Conservation (phyloP, 2,113 vertebrate genomes). For the Thryonomys swinderianus region DNA sequence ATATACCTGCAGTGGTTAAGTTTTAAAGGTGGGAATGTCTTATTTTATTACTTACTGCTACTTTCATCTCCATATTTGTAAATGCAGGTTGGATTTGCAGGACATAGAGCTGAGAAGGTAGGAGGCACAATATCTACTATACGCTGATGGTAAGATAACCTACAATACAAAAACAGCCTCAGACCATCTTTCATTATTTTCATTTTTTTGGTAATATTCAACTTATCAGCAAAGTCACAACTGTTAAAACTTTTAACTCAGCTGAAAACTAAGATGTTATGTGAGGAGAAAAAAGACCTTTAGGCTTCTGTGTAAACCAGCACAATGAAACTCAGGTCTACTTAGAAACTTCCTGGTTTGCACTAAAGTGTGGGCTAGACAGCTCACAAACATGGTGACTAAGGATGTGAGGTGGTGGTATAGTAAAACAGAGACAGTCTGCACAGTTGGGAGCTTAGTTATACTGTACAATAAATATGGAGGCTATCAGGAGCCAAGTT, state of each 20-base stretch:
- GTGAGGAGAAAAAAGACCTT: not conserved
- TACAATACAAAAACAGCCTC: conserved; percentile 79
- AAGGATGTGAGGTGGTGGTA: not conserved
- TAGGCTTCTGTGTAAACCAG: not conserved
- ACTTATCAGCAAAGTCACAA: conserved; percentile 29
- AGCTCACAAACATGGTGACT: not conserved
- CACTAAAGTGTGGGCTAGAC: not conserved
- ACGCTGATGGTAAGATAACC: conserved; percentile 97
- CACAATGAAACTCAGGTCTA: not conserved
- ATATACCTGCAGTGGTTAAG: not conserved
- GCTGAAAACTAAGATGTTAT: not conserved
- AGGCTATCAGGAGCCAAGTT: not conserved
- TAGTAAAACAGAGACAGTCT: not conserved
- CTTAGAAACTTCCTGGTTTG: not conserved
- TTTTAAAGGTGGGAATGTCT: conserved; percentile 1
- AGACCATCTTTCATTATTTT: conserved; percentile 4
- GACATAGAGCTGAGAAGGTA: conserved; percentile 94
- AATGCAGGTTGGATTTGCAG: conserved; percentile 92
- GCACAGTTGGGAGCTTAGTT: not conserved
- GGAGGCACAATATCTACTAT: conserved; percentile 97
- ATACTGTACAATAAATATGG: not conserved
- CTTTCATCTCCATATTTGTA: conserved; percentile 96
- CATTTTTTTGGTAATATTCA: not conserved
- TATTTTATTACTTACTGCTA: conserved; percentile 89
- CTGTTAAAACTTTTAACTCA: not conserved